These are phyloP conservation scores for Unio pictorum DNA, from an alignment of 2,888 invertebrate species.

Conservation along the genomic window DNA sequence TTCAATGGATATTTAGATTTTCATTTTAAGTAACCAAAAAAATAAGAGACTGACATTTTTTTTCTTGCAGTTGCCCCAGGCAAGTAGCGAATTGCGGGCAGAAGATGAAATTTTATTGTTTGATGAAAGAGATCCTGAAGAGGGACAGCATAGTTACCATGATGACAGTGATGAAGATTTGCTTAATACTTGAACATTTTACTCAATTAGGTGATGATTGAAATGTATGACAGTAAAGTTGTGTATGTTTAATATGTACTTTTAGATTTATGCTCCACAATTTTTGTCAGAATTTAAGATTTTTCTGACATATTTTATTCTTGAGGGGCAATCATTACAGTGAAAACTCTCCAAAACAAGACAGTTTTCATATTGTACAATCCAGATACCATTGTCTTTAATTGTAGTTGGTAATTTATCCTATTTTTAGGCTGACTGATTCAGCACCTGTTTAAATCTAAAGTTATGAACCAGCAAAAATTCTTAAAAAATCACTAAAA, in stretches of 20 bases:
- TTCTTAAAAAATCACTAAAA: too few species aligned
- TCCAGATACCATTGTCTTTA: neutral
- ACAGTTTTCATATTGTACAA: neutral
- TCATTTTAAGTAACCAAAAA: too few species aligned
- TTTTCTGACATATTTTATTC: constrained; percentile 1
- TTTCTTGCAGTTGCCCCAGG: constrained; percentile 14
- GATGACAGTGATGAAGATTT: constrained; percentile 54
- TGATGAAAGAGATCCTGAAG: constrained; percentile 5
- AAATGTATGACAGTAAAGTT: too few species aligned
- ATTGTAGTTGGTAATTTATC: too few species aligned
- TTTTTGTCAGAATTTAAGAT: neutral
- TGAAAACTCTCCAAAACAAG: too few species aligned
- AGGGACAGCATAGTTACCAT: constrained; percentile 30
- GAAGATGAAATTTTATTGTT: constrained; percentile 9
- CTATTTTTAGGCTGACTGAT: too few species aligned
- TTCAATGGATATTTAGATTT: too few species aligned
- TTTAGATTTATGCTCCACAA: neutral
- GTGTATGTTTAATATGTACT: too few species aligned
- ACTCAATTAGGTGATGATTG: too few species aligned
- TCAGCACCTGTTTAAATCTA: too few species aligned
- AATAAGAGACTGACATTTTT: too few species aligned
- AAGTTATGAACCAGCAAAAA: too few species aligned
- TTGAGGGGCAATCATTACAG: neutral
- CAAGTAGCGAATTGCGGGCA: constrained; percentile 17
- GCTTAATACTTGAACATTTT: constrained; percentile 8